A percentile compares a stretch with the other conserved stretches of the same genome.
These are phyloP conservation scores for Amblyjoppa proteus DNA, from an alignment of 2,888 invertebrate genomes.

Conservation along the genomic window DNA sequence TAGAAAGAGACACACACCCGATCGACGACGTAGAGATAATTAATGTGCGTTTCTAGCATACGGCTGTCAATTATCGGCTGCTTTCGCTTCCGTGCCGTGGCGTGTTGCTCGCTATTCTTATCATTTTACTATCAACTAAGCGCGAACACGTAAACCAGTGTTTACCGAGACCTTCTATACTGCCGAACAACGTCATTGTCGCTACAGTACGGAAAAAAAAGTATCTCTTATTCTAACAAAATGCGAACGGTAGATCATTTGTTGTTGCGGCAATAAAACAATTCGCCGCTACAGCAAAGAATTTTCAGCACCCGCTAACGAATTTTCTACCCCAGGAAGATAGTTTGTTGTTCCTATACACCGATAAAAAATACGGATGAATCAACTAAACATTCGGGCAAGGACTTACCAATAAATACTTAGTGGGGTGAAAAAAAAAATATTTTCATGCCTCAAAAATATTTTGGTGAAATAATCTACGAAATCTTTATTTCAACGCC, in stretches of 20 bases:
- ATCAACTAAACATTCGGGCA: no score
- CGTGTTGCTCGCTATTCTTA: constrained; percentile 27
- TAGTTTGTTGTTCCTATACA: no score
- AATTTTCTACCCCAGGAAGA: no score
- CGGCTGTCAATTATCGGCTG: constrained; percentile 26
- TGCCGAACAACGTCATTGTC: background rate
- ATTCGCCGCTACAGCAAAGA: no score
- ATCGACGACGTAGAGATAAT: background rate
- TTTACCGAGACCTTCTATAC: background rate
- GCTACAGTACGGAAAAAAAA: background rate
- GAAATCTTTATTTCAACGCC: no score
- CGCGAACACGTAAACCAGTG: constrained; percentile 19
- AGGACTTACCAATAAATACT: no score
- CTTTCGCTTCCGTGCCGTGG: constrained; percentile 1
- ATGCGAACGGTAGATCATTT: background rate
- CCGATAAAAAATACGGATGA: no score
- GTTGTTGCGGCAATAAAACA: no score
- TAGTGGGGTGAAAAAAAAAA: no score
- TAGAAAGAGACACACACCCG: background rate
- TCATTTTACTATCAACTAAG: constrained; percentile 31
- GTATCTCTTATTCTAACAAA: background rate
- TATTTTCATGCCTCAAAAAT: no score
- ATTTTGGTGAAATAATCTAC: no score
- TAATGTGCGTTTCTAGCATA: constrained; percentile 21
- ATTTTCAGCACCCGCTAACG: no score